Evolutionary conservation across 2,797 vertebrate species (phyloP).

Genomic region (Jordanella pulchra): DNA sequence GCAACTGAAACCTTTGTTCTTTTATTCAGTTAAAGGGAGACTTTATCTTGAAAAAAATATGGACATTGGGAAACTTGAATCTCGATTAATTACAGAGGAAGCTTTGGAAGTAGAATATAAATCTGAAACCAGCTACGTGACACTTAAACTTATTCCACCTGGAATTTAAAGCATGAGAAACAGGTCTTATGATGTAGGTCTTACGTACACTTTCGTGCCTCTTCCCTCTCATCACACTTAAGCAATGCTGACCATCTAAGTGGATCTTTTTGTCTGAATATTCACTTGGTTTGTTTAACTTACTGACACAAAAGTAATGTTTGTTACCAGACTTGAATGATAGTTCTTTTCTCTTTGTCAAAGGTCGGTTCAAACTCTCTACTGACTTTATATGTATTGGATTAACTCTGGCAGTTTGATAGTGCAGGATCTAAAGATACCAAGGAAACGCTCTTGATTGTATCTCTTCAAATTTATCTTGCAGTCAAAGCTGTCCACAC

Average conservation of each 20-base stretch:
- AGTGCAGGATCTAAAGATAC: background rate
- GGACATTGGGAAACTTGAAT: background rate
- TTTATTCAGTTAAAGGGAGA: background rate
- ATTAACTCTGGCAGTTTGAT: constrained; percentile 40
- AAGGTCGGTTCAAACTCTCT: constrained; percentile 18
- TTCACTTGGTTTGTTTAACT: constrained; percentile 62
- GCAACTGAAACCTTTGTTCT: constrained; percentile 14
- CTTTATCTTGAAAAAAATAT: constrained; percentile 6
- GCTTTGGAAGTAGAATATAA: background rate
- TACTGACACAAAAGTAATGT: constrained; percentile 54
- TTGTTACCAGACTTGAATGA: constrained; percentile 50
- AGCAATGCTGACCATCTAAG: constrained; percentile 61
- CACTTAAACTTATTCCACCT: constrained; percentile 5
- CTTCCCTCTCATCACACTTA: constrained; percentile 51
- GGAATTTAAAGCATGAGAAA: constrained; percentile 35
- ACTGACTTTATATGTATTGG: constrained; percentile 36
- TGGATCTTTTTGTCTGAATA: constrained; percentile 50
- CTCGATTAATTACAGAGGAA: constrained; percentile 1
- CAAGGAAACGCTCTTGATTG: constrained; percentile 9
- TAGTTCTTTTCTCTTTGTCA: constrained; percentile 24
- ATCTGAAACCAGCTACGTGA: constrained; percentile 1
- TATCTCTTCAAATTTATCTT: background rate
- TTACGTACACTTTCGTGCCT: constrained; percentile 24
- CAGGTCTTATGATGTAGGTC: constrained; percentile 13
- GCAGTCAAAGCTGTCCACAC: background rate